Base-by-base conservation (phyloP, 2,113 vertebrate species). In the Taurulus bubalis region DNA sequence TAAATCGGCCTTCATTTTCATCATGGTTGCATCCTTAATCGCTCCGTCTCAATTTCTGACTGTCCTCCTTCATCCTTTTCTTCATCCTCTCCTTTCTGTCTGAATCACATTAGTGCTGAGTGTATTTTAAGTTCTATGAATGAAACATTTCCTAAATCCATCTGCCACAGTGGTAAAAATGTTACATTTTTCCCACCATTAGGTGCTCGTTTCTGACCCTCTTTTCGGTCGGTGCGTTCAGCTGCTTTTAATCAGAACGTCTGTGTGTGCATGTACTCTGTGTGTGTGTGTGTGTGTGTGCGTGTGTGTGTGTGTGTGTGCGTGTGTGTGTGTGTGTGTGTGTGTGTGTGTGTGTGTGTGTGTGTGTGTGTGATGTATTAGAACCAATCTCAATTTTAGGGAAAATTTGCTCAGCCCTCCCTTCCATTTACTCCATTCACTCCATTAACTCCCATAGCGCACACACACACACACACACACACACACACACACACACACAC, bases 331-430 rank as follows among this genome's bases (percentile, higher is more conserved):
- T n/a, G 28, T 36, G 60, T 64, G 6, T 64, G 47, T 69, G 2
- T 22, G 26, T 59, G 14, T 20, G 14, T 12, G 16, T 20, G 65
- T 4, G 18, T 42, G 55, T 8, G 30, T 20, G 1, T 38, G 6
- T 24, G 8, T 10, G 0, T 47, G 36, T 65, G 28, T 66, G 14
- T 55, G 3, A 38, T 22, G 38, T 71, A 77, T 74, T 75, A 51
- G 14, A 79, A 55, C 71, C 26, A 79, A 75, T 62, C 55, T 53
- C 22, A 76, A 34, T 80, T 83, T 75, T 65, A 73, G 26, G 53
- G 72, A 55, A 26, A 34, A 77, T 70, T 38, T 60, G 12, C 53
- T 58, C 32, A 1, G 56, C 5, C 45, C 22, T 60, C 42, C n/a
- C n/a, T 3, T 72, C 68, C 11, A 24, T 65, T 68, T 68, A 7